A percentile compares a stretch with the other conserved stretches of the same genome.
Evolutionary conservation across 1,140 invertebrate species (phyloP).

Genomic region (Hylaeus volcanicus): DNA sequence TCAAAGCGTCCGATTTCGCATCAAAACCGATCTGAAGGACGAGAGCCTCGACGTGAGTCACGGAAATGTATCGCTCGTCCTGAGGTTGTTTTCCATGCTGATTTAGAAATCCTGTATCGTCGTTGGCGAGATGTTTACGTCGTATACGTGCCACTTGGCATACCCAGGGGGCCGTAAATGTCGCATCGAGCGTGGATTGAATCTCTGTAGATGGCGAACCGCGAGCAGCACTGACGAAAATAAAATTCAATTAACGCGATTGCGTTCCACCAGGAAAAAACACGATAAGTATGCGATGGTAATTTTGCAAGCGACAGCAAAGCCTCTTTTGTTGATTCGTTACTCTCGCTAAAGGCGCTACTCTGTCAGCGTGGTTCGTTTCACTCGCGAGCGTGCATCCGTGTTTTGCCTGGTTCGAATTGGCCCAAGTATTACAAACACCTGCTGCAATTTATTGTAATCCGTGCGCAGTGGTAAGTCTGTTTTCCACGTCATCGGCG

Average conservation of each 20-base stretch:
- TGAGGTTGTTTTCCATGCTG: not conserved
- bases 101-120: not conserved
- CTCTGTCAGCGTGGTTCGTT: not conserved
- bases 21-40: not conserved
- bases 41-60: not conserved
- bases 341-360: not conserved
- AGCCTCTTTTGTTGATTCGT: not conserved
- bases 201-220: not conserved
- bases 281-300: not conserved
- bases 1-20: not conserved
- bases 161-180: not conserved
- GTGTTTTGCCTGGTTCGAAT: conserved; percentile 14
- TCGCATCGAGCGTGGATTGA: not conserved
- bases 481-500: conserved; percentile 40
- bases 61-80: not conserved
- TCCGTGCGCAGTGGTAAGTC: conserved; percentile 22
- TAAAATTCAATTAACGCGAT: conserved; percentile 33
- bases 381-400: not conserved
- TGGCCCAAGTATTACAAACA: conserved; percentile 21
- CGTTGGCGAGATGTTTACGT: not conserved
- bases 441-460: conserved; percentile 32
- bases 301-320: not conserved
- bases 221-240: not conserved
- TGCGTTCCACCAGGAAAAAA: not conserved
- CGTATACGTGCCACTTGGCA: not conserved